phyloP scores from a whole-genome alignment of 2,797 vertebrate genomes.

The Macropus fuliginosus region DNA sequence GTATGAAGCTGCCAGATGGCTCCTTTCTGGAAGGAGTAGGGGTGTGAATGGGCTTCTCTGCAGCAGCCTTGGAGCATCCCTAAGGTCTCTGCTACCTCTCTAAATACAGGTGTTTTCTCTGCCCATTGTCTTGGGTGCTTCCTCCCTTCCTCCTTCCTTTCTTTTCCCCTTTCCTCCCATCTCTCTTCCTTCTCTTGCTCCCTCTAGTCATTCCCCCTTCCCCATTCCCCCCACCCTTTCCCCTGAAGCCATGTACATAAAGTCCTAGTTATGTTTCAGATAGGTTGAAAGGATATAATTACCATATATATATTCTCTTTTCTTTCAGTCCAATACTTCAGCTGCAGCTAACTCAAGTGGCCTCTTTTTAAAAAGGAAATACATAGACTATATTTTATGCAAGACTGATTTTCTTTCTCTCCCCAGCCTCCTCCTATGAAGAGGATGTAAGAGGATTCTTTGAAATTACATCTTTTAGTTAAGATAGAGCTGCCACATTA shows the following conservation, averaged over 20 bases:
- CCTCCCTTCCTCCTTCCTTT: too few species aligned
- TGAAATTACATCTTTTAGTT: not conserved
- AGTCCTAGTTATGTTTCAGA: not conserved
- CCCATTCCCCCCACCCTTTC: not conserved
- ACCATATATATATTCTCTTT: not conserved
- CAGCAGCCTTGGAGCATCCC: not conserved
- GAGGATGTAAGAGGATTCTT: not conserved
- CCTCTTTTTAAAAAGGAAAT: conserved; percentile 7
- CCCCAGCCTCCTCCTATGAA: not conserved
- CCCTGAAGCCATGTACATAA: not conserved
- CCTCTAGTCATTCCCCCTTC: not conserved
- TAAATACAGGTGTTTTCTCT: not conserved
- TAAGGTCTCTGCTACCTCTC: not conserved
- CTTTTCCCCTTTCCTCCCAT: not conserved
- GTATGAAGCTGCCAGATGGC: not conserved
- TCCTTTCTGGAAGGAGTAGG: not conserved
- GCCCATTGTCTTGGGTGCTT: not conserved
- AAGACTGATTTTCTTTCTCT: not conserved
- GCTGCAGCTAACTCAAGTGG: conserved; percentile 24
- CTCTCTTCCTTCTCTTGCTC: not conserved
- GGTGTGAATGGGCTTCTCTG: not conserved
- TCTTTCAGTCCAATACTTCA: not conserved
- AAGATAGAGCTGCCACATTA: not conserved
- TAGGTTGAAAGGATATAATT: conserved; percentile 10
- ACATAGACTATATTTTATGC: not conserved